These are phyloP conservation scores for Phoxinus phoxinus DNA, from an alignment of 2,113 vertebrate species.

Conservation along the genomic window DNA sequence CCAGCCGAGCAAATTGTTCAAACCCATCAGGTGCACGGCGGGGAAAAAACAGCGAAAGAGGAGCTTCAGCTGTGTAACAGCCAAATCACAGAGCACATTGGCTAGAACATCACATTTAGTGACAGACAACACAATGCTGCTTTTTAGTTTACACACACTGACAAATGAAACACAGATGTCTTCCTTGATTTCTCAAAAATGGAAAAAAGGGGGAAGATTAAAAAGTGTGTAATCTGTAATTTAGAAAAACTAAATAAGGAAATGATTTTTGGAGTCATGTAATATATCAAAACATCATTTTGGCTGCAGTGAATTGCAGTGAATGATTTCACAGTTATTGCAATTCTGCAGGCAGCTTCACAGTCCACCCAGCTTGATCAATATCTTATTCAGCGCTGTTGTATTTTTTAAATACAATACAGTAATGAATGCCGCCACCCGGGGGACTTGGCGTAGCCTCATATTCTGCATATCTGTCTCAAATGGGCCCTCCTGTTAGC, in stretches of 20 bases:
- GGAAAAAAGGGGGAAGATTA: neutral
- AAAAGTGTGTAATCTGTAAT: slow-evolving; percentile 2
- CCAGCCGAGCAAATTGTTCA: slow-evolving; percentile 74
- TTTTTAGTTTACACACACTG: slow-evolving; percentile 30
- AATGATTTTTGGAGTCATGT: slow-evolving; percentile 1
- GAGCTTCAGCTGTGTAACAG: slow-evolving; percentile 57
- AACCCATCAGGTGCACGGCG: slow-evolving; percentile 65
- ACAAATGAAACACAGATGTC: slow-evolving; percentile 32
- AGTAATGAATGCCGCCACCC: slow-evolving; percentile 24
- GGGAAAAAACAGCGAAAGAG: slow-evolving; percentile 47
- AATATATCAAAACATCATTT: slow-evolving; percentile 17
- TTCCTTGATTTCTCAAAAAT: slow-evolving; percentile 2
- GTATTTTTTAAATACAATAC: slow-evolving; percentile 41
- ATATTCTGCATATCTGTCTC: slow-evolving; percentile 37
- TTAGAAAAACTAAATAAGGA: neutral
- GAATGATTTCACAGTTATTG: neutral
- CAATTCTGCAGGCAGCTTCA: neutral
- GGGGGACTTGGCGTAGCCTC: slow-evolving; percentile 29
- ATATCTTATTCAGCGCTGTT: slow-evolving; percentile 25
- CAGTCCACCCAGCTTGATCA: slow-evolving; percentile 22
- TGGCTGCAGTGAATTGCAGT: neutral
- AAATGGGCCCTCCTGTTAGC: slow-evolving; percentile 16
- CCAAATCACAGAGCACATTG: slow-evolving; percentile 38
- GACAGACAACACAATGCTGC: slow-evolving; percentile 19
- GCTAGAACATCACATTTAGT: slow-evolving; percentile 46